Percentiles rank a stretch among this genome's conserved stretches.
These are phyloP conservation scores for Pelochelys cantorii DNA, from an alignment of 2,797 vertebrate genomes.

Conservation along the genomic window DNA sequence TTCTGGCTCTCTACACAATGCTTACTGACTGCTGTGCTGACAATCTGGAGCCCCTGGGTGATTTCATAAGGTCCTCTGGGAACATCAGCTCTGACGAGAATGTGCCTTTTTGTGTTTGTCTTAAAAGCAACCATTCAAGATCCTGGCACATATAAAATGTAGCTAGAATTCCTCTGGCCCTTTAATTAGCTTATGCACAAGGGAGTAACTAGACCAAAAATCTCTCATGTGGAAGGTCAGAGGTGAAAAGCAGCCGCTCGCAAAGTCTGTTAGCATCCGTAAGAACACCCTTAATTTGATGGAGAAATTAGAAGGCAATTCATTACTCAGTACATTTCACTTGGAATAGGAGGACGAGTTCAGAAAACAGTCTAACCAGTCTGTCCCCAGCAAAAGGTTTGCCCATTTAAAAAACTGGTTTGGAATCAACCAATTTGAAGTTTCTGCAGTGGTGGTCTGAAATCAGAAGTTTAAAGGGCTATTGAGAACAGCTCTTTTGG, in stretches of 20 bases:
- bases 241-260: background rate
- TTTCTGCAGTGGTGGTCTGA: background rate
- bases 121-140: background rate
- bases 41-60: background rate
- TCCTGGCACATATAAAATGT: background rate
- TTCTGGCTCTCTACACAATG: rapidly evolving
- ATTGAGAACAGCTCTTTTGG: background rate
- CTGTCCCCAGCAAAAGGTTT: background rate
- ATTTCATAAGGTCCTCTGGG: background rate
- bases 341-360: background rate
- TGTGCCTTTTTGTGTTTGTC: background rate
- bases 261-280: background rate
- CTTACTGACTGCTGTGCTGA: background rate
- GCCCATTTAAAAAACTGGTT: background rate
- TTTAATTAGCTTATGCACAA: background rate
- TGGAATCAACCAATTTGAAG: background rate
- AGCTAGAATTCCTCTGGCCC: background rate
- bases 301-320: background rate
- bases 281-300: background rate
- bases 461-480: background rate
- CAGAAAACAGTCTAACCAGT: background rate
- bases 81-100: background rate
- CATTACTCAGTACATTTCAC: background rate
- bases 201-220: background rate
- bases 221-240: background rate